Evolutionary conservation across 2,888 invertebrate species (phyloP).

Genomic region (Nasonia oneida): DNA sequence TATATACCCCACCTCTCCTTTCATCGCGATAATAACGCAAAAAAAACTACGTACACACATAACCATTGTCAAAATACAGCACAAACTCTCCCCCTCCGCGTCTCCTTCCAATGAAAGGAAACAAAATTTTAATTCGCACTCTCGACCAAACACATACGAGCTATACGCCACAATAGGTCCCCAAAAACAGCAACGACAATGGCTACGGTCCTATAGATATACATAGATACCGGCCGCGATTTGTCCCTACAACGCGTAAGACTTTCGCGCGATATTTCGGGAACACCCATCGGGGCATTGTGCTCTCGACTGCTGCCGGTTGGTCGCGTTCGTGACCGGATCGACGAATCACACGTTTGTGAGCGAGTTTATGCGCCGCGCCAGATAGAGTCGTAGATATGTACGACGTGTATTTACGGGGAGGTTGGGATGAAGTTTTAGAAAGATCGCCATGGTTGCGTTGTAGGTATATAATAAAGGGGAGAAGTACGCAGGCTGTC

Average conservation of each 20-base stretch:
- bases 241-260: conserved; percentile 35
- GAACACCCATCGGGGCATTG: conserved; percentile 33
- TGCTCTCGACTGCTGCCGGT: neutral
- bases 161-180: conserved; percentile 13
- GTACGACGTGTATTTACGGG: neutral
- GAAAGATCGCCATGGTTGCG: conserved; percentile 20
- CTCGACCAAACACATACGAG: neutral
- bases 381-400: conserved; percentile 4
- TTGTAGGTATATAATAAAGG: neutral
- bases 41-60: neutral
- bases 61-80: neutral
- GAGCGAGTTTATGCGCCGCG: neutral
- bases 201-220: neutral
- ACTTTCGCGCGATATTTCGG: conserved; percentile 14
- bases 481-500: conserved; percentile 10
- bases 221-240: conserved; percentile 19
- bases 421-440: conserved; percentile 34
- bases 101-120: conserved; percentile 34
- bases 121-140: conserved; percentile 48
- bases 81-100: neutral
- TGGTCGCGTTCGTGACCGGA: neutral
- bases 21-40: neutral
- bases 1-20: neutral
- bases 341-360: conserved; percentile 37
- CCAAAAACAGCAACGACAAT: conserved; percentile 40